Percentiles rank a stretch among this genome's conserved stretches.
These are phyloP conservation scores for Eublepharis macularius DNA, from an alignment of 2,113 vertebrate species.

Conservation along the genomic window DNA sequence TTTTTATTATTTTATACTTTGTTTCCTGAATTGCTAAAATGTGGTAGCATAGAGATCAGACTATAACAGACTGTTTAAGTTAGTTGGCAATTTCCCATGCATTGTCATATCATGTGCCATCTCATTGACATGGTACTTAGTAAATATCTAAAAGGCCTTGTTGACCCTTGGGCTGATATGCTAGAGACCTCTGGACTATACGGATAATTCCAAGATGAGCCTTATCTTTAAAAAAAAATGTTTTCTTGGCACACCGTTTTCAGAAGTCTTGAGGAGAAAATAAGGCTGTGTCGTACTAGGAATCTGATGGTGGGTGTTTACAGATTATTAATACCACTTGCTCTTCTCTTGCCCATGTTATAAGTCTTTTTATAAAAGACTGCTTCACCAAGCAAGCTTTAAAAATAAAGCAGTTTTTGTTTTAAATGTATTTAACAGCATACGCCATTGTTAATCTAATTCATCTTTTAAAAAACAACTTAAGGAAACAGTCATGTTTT, in stretches of 20 bases:
- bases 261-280: neutral
- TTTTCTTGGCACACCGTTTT: neutral
- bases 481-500: neutral
- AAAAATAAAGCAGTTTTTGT: neutral
- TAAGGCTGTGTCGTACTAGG: neutral
- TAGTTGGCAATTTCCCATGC: neutral
- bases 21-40: neutral
- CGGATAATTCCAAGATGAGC: neutral
- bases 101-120: neutral
- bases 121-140: too few relatives aligned
- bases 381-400: neutral
- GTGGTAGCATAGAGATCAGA: neutral
- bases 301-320: neutral
- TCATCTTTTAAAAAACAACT: neutral
- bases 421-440: neutral
- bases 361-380: neutral
- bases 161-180: neutral
- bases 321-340: neutral
- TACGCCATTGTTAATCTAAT: neutral
- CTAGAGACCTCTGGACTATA: neutral
- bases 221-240: neutral
- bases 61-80: neutral
- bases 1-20: conserved; percentile 39
- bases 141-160: neutral
- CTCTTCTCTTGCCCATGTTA: neutral